Base-by-base conservation (phyloP, 2,888 invertebrate species). In the Leucophora obtusa region DNA sequence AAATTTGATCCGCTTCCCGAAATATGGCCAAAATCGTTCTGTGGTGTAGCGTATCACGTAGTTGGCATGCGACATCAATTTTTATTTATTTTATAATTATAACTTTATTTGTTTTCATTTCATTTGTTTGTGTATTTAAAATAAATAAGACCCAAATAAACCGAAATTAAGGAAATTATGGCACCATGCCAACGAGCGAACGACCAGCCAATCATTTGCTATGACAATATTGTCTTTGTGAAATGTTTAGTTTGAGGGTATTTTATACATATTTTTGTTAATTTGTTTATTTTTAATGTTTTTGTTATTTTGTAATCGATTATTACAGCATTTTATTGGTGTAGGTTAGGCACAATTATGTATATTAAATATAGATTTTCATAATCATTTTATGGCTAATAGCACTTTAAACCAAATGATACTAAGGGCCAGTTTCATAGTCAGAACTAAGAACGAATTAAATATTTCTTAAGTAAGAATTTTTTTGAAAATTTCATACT, bases 291-390 rank as follows among this genome's bases (percentile, higher is more conserved):
- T 56, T 33, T 24, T 24, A 24, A 24, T 24, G 5, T 24, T 24
- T 11, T 53, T 60, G 43, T 53, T 73, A 28, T 70, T 77, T 74
- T 74, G 73, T 73, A 72, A 73, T 47, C 59, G 69, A 74, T 81
- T n/a, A n/a, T n/a, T 81, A 77, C 43, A 56, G 54, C 65, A 81
- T 76, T 50, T 73, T 43, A 33, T 77, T 81, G 81, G n/a, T 81
- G 81, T 70, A 81, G 81, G 81, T 81, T 81, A 81, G 77, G 59
- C 54, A 63, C 9, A 35, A 10, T 3, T 18, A 38, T n/a, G n/a
- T n/a, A n/a, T 43, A 28, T 59, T 43, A 59, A 35, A 17, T 35
- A 14, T n/a, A 17, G 11, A 38, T 38, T 38, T 38, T 38, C 11
- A 38, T 11, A 5, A 7, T 28, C 4, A 28, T 28, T 28, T 28